Evolutionary conservation across 2,113 vertebrate species (phyloP).

Genomic region (Perognathus longimembris): DNA sequence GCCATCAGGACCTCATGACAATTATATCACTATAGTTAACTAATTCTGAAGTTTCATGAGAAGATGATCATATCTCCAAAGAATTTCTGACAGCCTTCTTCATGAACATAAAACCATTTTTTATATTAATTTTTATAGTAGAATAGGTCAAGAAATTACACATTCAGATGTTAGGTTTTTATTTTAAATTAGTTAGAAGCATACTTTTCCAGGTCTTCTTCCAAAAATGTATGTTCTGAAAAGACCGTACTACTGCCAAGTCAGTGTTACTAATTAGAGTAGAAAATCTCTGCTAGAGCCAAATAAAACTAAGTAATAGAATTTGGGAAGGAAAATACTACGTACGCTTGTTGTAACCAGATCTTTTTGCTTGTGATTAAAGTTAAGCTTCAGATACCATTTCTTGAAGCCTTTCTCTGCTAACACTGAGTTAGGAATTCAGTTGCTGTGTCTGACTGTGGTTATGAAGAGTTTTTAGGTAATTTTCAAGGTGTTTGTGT

Average conservation of each 20-base stretch:
- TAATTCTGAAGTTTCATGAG: neutral
- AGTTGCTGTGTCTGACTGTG: neutral
- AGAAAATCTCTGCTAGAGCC: neutral
- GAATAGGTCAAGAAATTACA: conserved; percentile 16
- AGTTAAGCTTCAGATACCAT: neutral
- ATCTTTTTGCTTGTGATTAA: neutral
- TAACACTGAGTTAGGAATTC: neutral
- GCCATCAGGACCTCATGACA: neutral
- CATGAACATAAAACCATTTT: conserved; percentile 15
- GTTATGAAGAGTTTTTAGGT: conserved; percentile 35
- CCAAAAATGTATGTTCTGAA: conserved; percentile 31
- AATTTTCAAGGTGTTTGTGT: neutral
- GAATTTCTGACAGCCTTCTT: conserved; percentile 4
- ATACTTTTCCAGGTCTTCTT: neutral
- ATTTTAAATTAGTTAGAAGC: conserved; percentile 57
- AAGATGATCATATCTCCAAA: neutral
- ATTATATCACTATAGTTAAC: neutral
- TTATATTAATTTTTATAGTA: neutral
- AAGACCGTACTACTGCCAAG: neutral
- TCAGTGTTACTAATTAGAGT: conserved; percentile 30
- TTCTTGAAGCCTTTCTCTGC: conserved; percentile 8
- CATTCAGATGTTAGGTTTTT: conserved; percentile 39
- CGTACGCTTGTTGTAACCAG: neutral
- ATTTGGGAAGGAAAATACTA: conserved; percentile 3
- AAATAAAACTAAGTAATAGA: neutral